These are phyloP conservation scores for Nettapus auritus DNA, from an alignment of 2,113 vertebrate species.

Conservation along the genomic window DNA sequence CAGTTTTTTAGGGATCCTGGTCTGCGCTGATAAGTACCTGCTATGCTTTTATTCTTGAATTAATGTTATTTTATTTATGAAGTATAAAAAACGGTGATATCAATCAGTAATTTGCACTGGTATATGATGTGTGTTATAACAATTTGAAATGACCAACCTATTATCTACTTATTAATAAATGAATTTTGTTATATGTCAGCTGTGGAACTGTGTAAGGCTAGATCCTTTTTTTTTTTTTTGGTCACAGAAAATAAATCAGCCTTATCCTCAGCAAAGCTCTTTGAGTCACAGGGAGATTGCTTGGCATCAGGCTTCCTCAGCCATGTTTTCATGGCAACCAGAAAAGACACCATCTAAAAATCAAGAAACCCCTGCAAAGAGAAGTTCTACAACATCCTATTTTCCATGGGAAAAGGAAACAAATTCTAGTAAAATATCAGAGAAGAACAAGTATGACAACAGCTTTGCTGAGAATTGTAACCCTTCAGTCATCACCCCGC, in stretches of 20 bases:
- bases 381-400: conserved; percentile 66
- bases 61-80: not conserved
- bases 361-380: conserved; percentile 81
- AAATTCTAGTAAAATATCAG: conserved; percentile 53
- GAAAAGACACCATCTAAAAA: conserved; percentile 76
- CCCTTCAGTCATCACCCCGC: conserved; percentile 77
- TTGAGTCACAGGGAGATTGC: conserved; percentile 88
- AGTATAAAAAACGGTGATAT: not conserved
- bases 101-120: not conserved
- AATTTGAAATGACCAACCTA: not conserved
- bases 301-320: conserved; percentile 87
- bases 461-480: conserved; percentile 47
- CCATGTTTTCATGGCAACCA: conserved; percentile 92
- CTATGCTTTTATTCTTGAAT: not conserved
- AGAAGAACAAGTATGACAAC: conserved; percentile 16
- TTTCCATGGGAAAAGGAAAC: conserved; percentile 77
- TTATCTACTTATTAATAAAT: not conserved
- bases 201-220: not conserved
- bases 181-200: not conserved
- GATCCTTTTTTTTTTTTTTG: not conserved
- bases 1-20: not conserved
- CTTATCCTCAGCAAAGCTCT: conserved; percentile 59
- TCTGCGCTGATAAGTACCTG: not conserved
- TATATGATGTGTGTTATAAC: not conserved
- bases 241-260: conserved; percentile 79